Evolutionary conservation across 2,797 vertebrate species (phyloP).

Genomic region (Cossypha polioptera): DNA sequence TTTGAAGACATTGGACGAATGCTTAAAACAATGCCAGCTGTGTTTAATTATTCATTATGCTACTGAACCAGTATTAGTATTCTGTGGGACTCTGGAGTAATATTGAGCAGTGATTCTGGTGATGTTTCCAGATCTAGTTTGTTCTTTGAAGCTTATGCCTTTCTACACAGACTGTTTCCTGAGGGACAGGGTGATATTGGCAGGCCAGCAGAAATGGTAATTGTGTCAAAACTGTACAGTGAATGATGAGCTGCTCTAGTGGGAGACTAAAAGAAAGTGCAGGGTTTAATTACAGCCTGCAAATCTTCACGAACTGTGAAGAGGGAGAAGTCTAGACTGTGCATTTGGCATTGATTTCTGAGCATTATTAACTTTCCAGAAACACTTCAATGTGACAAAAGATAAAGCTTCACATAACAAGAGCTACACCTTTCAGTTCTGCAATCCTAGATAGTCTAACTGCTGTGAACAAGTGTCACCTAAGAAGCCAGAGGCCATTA

Average conservation of each 20-base stretch:
- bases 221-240: conserved; percentile 27
- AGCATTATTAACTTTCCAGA: conserved; percentile 56
- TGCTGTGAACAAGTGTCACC: background rate
- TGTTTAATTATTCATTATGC: conserved; percentile 65
- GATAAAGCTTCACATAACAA: conserved; percentile 18
- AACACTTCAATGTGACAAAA: conserved; percentile 22
- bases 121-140: conserved; percentile 56
- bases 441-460: background rate
- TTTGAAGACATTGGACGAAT: conserved; percentile 14
- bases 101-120: conserved; percentile 31
- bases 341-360: conserved; percentile 64
- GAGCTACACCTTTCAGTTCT: background rate
- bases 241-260: conserved; percentile 10
- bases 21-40: conserved; percentile 46
- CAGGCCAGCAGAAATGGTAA: conserved; percentile 56
- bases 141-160: conserved; percentile 60
- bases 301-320: conserved; percentile 38
- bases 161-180: conserved; percentile 49
- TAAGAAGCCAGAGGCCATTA: background rate
- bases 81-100: conserved; percentile 31
- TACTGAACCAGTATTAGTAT: conserved; percentile 56
- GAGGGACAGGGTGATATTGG: conserved; percentile 32
- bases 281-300: conserved; percentile 63
- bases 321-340: background rate
- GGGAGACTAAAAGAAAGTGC: conserved; percentile 45